These are phyloP conservation scores for Hippoglossus stenolepis DNA, from an alignment of 2,113 vertebrate species.

Conservation along the genomic window DNA sequence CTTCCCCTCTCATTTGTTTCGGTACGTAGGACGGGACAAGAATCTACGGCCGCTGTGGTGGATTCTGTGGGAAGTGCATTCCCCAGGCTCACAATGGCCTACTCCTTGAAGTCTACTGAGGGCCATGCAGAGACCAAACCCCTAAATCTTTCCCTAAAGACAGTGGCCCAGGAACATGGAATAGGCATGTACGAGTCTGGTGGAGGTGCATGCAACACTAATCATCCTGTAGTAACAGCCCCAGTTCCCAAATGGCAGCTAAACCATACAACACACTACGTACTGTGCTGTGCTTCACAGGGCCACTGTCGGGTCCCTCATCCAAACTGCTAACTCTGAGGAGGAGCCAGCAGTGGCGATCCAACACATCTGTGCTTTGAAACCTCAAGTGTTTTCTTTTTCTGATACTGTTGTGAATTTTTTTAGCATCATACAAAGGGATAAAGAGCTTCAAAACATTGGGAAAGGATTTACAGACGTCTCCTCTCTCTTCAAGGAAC, in stretches of 20 bases:
- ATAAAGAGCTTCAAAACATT: conserved; percentile 34
- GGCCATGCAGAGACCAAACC: conserved; percentile 44
- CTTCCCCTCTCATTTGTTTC: conserved; percentile 46
- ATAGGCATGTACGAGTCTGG: conserved; percentile 10
- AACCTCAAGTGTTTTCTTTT: conserved; percentile 26
- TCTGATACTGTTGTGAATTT: neutral
- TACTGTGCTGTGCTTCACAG: conserved; percentile 13
- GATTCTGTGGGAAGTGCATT: conserved; percentile 96
- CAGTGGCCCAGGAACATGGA: conserved; percentile 26
- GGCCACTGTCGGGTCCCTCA: conserved; percentile 24
- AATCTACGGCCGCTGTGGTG: conserved; percentile 95
- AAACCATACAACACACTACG: conserved; percentile 28
- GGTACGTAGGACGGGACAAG: conserved; percentile 89
- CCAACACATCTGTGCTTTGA: conserved; percentile 39
- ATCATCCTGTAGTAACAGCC: conserved; percentile 33
- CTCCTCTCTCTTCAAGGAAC: neutral
- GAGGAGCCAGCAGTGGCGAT: conserved; percentile 35
- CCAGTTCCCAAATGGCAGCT: conserved; percentile 70
- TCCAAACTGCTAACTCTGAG: conserved; percentile 42
- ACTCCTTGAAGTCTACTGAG: conserved; percentile 87
- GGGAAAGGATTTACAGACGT: neutral
- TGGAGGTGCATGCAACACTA: conserved; percentile 20
- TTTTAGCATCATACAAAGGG: conserved; percentile 37
- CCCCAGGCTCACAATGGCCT: conserved; percentile 88
- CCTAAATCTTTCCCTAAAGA: conserved; percentile 35